Evolutionary conservation across 2,797 vertebrate genomes (phyloP).

Genomic region (Caiman crocodilus): DNA sequence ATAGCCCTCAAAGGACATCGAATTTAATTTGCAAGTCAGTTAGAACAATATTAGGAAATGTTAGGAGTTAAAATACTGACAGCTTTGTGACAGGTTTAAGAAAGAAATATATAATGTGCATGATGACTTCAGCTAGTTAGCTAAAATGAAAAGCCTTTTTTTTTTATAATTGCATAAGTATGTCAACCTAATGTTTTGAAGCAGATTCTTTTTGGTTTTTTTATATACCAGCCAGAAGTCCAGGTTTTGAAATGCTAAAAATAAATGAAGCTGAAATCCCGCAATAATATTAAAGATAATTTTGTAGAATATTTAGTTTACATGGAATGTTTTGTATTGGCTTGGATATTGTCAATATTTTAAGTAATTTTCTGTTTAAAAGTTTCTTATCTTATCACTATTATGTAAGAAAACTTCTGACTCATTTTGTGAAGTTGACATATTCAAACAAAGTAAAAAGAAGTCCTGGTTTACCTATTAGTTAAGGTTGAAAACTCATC

Average conservation of each 20-base stretch:
- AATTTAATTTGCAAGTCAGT: slow-evolving; percentile 63
- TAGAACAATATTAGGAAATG: slow-evolving; percentile 49
- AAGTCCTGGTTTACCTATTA: background rate
- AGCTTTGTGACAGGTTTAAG: slow-evolving; percentile 11
- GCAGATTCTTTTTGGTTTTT: background rate
- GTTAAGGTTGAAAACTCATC: background rate
- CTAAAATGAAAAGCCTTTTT: background rate
- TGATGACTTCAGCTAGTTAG: slow-evolving; percentile 18
- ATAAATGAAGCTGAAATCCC: background rate
- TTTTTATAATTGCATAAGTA: background rate
- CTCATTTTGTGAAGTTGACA: slow-evolving; percentile 16
- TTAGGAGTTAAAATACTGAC: slow-evolving; percentile 50
- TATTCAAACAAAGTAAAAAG: background rate
- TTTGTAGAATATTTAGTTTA: background rate
- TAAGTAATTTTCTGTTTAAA: slow-evolving; percentile 1
- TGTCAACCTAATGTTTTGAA: background rate
- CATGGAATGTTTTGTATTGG: background rate
- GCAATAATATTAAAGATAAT: background rate
- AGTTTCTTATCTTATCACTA: background rate
- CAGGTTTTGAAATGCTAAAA: background rate
- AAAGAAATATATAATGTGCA: background rate
- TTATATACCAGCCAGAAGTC: background rate
- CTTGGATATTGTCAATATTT: background rate
- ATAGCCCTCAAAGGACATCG: slow-evolving; percentile 29
- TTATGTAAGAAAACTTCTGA: slow-evolving; percentile 4